These are phyloP conservation scores for Bergia sp. DNA, from an alignment of 92 coral and sea anemone genomes.

Conservation along the genomic window DNA sequence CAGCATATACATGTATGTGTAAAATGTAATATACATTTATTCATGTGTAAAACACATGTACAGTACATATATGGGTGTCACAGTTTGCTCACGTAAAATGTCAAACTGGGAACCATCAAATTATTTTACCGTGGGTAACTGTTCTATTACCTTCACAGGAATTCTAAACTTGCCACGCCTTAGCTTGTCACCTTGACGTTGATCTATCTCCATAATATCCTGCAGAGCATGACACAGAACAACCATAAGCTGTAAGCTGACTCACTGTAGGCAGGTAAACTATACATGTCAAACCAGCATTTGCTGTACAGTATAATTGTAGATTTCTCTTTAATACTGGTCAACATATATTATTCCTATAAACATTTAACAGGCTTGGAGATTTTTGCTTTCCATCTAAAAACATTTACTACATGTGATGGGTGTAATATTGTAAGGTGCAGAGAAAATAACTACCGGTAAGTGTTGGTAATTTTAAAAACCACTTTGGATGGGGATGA, in stretches of 20 bases:
- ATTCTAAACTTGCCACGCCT: conserved; percentile 83
- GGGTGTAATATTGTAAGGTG: too few species aligned
- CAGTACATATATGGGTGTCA: neutral
- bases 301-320: neutral
- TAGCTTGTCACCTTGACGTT: conserved; percentile 62
- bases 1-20: too few species aligned
- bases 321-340: neutral
- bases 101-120: too few species aligned
- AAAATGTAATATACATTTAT: too few species aligned
- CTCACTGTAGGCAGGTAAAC: neutral
- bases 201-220: conserved; percentile 77
- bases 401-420: neutral
- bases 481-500: too few species aligned
- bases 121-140: neutral
- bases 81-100: neutral
- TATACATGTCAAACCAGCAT: neutral
- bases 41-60: too few species aligned
- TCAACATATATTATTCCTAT: neutral
- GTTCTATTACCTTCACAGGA: conserved; percentile 62
- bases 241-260: neutral
- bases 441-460: too few species aligned
- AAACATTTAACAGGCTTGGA: too few species aligned
- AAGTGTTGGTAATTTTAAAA: too few species aligned
- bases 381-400: too few species aligned
- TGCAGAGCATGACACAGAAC: conserved; percentile 14